These are phyloP conservation scores for Tetrapedia diversipes DNA, from an alignment of 2,888 invertebrate species.

Conservation along the genomic window DNA sequence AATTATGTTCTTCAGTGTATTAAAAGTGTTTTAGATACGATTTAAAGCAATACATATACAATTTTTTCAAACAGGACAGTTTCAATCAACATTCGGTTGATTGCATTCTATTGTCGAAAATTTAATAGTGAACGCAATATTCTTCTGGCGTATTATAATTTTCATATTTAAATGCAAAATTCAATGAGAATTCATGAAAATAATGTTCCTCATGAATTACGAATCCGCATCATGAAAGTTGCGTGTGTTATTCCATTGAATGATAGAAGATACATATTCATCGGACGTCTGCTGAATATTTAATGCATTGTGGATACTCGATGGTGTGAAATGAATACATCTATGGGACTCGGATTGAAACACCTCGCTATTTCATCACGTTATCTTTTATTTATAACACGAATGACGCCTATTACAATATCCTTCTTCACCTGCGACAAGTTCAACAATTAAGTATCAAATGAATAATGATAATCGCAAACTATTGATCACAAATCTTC, in stretches of 20 bases:
- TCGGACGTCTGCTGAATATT: conserved; percentile 15
- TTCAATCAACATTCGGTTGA: no score
- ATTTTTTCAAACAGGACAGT: no score
- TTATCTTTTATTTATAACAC: background rate
- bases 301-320: conserved; percentile 16
- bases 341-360: background rate
- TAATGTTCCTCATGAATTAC: conserved; percentile 1
- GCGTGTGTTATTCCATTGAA: conserved; percentile 19
- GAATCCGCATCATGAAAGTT: background rate
- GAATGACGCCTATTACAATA: background rate
- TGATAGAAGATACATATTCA: conserved; percentile 20
- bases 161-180: conserved; percentile 6
- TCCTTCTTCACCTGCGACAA: background rate
- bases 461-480: no score
- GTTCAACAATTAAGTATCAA: no score
- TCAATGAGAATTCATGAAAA: conserved; percentile 35
- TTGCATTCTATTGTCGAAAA: no score
- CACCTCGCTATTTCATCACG: background rate
- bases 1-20: no score
- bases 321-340: conserved; percentile 4
- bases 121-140: no score
- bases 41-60: no score
- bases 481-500: no score
- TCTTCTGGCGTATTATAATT: background rate
- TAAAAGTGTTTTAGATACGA: no score